phyloP scores from a whole-genome alignment of 2,888 invertebrate species.

The Physocephala rufipes region DNA sequence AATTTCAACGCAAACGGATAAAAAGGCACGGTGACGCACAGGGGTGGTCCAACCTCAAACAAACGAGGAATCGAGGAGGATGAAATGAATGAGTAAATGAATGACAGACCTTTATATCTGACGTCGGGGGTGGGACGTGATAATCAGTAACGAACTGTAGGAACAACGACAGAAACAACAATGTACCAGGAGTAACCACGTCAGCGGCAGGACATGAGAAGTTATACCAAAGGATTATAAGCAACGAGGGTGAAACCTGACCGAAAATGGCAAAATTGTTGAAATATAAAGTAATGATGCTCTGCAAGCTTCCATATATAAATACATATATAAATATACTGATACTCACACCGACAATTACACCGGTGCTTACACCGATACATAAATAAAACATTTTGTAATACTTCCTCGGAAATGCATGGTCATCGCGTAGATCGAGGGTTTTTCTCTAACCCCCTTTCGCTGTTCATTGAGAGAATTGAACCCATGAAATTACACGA shows the following conservation, averaged over 20 bases:
- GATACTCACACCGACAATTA: background rate
- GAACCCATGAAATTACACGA: slow-evolving; percentile 31
- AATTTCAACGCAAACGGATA: background rate
- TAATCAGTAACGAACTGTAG: slow-evolving; percentile 13
- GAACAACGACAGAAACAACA: slow-evolving; percentile 4
- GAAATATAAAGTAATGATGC: slow-evolving; percentile 11
- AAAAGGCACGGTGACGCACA: background rate
- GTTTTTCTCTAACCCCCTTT: slow-evolving; percentile 32
- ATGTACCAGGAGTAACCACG: slow-evolving; percentile 11
- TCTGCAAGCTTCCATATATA: background rate
- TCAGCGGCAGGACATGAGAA: slow-evolving; percentile 19
- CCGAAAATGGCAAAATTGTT: slow-evolving; percentile 17
- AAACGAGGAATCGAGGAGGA: background rate
- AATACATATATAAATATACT: too few relatives aligned
- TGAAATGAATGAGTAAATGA: background rate
- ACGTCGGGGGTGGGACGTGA: slow-evolving; percentile 2
- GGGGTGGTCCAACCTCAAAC: background rate
- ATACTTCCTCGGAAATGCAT: slow-evolving; percentile 16
- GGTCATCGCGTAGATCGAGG: slow-evolving; percentile 21
- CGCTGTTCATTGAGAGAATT: background rate
- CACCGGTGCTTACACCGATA: slow-evolving; percentile 14
- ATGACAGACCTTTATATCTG: background rate
- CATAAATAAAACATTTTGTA: slow-evolving; percentile 2
- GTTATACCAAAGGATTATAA: slow-evolving; percentile 13
- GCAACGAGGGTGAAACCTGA: slow-evolving; percentile 27